Base-by-base conservation (phyloP, 2,113 vertebrate species). In the Craseonycteris thonglongyai region DNA sequence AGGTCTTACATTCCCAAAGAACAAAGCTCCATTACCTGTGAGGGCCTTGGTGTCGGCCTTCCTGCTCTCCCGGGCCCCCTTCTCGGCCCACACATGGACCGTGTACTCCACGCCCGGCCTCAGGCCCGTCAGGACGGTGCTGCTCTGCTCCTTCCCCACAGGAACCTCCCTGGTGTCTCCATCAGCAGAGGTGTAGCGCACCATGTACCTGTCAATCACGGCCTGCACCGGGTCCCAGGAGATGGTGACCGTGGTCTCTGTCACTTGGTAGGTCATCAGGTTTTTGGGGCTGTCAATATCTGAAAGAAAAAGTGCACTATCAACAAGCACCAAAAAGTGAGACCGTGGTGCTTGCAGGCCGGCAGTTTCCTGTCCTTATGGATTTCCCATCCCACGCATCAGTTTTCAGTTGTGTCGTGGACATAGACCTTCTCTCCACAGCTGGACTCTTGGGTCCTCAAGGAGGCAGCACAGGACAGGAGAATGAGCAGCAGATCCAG, bases 201-300 rank as follows among this genome's bases (percentile, higher is more conserved):
- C 93, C 96, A 98, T 90, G 83, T 99, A 99, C 76, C 97, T 98
- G 7, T 99, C 98, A 6, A 99, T 97, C 12, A 97, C 87, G 7
- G 98, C 98, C 88, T 97, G 98, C 68, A 98, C 98, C 0, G 65
- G 96, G 78, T 98, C 98, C 99, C 99, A 99, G 13, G 97, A 98
- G 47, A 99, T 83, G 0, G 91, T 97, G 21, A 97, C 98, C 0
- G 98, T 98, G 89, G 98, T 98, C 91, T 99, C 99, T 0, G 98
- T 99, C 91, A 98, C 98, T 78, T 35, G 59, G 6, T 95, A 94
- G 0, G 98, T 97, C 94, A 97, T 79, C 81, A 99, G 97, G 86
- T 98, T 98, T 95, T 94, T 87, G 35, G 99, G 99, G 79, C 97
- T 97, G 94, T 98, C 93, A 2, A 96, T 47, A 68, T 98, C 98